Percentiles rank a stretch among this genome's conserved stretches.
Conservation (phyloP, 2,113 vertebrate species). For the Tor tambroides region DNA sequence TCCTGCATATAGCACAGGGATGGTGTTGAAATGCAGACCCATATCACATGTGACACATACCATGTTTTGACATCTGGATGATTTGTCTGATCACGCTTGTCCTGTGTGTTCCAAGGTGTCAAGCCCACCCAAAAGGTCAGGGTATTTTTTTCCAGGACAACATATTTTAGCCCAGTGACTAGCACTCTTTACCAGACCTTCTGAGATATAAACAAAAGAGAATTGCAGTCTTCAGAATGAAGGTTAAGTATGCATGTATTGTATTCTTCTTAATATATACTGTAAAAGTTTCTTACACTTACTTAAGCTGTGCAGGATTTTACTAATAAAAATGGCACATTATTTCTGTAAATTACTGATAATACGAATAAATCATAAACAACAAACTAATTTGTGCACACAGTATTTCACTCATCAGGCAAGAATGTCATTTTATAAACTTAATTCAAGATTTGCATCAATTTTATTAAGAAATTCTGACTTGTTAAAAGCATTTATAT, state of each 20-base stretch:
- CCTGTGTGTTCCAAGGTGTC: not conserved
- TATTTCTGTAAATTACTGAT: not conserved
- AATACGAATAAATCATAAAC: not conserved
- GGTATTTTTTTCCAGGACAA: not conserved
- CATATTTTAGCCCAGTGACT: not conserved
- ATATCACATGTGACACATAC: conserved; percentile 13
- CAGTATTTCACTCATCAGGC: not conserved
- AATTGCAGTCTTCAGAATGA: not conserved
- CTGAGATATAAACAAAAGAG: not conserved
- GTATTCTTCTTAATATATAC: no score
- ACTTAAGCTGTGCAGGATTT: not conserved
- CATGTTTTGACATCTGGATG: conserved; percentile 23
- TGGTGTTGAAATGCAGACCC: not conserved
- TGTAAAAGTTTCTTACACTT: no score
- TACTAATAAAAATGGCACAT: not conserved
- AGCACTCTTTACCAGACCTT: not conserved
- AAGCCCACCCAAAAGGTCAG: not conserved
- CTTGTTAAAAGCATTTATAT: not conserved
- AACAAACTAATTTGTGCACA: not conserved
- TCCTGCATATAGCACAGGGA: not conserved
- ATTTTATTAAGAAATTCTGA: not conserved
- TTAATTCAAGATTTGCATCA: no score
- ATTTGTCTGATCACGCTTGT: not conserved
- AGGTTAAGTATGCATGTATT: not conserved
- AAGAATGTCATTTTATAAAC: no score